Evolutionary conservation across 2,888 invertebrate genomes (phyloP), one percentile per base, ranked within the genome.

Genomic region (Atethmia centrago): DNA sequence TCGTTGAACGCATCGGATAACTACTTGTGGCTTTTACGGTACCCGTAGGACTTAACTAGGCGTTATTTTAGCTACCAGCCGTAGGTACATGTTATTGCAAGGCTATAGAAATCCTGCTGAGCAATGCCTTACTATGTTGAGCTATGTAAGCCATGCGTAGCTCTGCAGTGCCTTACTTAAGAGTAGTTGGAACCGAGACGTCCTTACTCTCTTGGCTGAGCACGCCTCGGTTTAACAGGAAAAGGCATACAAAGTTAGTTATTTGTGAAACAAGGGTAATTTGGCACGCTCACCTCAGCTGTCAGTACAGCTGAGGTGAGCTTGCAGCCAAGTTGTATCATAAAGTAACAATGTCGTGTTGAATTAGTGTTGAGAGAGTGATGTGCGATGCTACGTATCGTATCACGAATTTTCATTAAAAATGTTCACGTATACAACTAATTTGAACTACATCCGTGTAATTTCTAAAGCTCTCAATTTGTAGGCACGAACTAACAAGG

Each of bases 201-300:
- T 67, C n/a, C 21, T 61, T 31, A 25, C 12, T 16, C 9, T 28
- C 14, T n/a, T 14, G 21, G 19, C 21, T 58, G 3, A 21, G 19
- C 25, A 59, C 14, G 16, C 14, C n/a, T 42, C 7, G 8, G 2
- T 42, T 28, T 16, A n/a, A 59, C 21, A 40, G 47, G 28, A 75
- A 75, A 78, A 61, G 51, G 16, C 42, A n/a, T 53, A 69, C 79
- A 75, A 61, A 61, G 78, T 68, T 59, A 21, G 36, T 58, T 67
- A 53, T 59, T 25, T 16, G 67, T 76, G 47, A 42, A 70, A 75
- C 47, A 16, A 47, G 28, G 53, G 59, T 40, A 36, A 67, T 74
- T 74, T 77, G 51, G 21, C n/a, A n/a, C n/a, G n/a, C n/a, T n/a
- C n/a, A n/a, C n/a, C n/a, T n/a, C n/a, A n/a, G 19, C 59, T 31